phyloP scores from a whole-genome alignment of 2,888 invertebrate species.

The Apantesis nais region DNA sequence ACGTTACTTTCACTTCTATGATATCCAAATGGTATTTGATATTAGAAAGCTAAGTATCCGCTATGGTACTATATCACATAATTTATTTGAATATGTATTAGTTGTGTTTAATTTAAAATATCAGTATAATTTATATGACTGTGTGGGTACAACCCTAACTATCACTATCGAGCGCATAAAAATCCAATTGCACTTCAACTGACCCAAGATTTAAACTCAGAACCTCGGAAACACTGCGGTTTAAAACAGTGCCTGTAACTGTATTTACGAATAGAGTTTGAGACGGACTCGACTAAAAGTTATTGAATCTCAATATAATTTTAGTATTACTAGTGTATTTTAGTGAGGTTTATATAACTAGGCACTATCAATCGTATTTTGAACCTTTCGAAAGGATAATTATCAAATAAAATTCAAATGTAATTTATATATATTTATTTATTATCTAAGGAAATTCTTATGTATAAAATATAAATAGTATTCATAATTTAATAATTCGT shows the following conservation, averaged over 20 bases:
- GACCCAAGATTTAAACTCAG: conserved; percentile 26
- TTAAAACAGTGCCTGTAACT: conserved; percentile 15
- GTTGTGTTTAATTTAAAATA: background rate
- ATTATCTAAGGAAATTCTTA: conserved; percentile 53
- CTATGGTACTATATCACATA: background rate
- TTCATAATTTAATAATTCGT: conserved; percentile 70
- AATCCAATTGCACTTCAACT: conserved; percentile 22
- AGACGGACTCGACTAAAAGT: background rate
- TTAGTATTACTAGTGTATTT: background rate
- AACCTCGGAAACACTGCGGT: conserved; percentile 22
- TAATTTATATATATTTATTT: conserved; percentile 51
- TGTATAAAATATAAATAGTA: conserved; percentile 65
- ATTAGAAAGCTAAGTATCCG: background rate
- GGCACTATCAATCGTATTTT: background rate
- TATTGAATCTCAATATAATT: no score
- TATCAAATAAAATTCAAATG: conserved; percentile 30
- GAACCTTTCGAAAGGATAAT: background rate
- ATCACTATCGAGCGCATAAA: conserved; percentile 15
- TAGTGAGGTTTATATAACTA: no score
- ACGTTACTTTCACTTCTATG: background rate
- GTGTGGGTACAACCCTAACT: conserved; percentile 19
- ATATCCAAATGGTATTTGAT: background rate
- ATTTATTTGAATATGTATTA: background rate
- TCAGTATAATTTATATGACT: background rate
- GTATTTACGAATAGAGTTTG: background rate